Evolutionary conservation across 2,797 vertebrate genomes (phyloP).

Genomic region (Megalops cyprinoides): DNA sequence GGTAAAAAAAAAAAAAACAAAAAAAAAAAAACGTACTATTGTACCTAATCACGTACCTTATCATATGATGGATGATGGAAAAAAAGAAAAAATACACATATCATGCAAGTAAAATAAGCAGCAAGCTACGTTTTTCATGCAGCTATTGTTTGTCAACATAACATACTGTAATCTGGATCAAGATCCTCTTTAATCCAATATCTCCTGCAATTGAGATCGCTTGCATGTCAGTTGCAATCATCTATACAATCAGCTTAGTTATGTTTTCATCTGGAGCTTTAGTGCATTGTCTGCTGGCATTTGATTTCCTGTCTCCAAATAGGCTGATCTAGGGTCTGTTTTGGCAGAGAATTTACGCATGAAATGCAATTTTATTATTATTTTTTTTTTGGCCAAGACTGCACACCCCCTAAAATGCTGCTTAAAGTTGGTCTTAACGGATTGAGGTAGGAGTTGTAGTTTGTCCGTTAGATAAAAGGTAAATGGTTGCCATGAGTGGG

Average conservation of each 20-base stretch:
- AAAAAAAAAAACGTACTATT: not conserved
- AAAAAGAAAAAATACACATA: slow-evolving; percentile 10
- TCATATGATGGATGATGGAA: not conserved
- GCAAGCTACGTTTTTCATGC: slow-evolving; percentile 5
- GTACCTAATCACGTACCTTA: too few species aligned
- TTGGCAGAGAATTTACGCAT: too few species aligned
- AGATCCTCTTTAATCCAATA: not conserved
- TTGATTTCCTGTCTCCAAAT: not conserved
- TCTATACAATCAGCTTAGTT: not conserved
- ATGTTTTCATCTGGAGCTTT: not conserved
- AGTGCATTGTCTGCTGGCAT: not conserved
- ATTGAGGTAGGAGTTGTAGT: too few species aligned
- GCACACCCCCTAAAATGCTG: too few species aligned
- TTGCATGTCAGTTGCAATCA: not conserved
- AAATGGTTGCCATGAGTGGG: too few species aligned
- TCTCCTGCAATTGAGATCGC: not conserved
- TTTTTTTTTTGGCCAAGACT: too few species aligned
- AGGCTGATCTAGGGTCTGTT: not conserved
- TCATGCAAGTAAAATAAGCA: slow-evolving; percentile 4
- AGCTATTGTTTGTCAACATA: slow-evolving; percentile 1
- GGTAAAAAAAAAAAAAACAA: not conserved
- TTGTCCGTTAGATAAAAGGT: too few species aligned
- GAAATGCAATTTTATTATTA: too few species aligned
- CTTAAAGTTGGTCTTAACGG: too few species aligned
- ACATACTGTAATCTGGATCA: slow-evolving; percentile 11